Base-by-base conservation (phyloP, 2,888 invertebrate genomes). In the Ischnus inquisitorius region DNA sequence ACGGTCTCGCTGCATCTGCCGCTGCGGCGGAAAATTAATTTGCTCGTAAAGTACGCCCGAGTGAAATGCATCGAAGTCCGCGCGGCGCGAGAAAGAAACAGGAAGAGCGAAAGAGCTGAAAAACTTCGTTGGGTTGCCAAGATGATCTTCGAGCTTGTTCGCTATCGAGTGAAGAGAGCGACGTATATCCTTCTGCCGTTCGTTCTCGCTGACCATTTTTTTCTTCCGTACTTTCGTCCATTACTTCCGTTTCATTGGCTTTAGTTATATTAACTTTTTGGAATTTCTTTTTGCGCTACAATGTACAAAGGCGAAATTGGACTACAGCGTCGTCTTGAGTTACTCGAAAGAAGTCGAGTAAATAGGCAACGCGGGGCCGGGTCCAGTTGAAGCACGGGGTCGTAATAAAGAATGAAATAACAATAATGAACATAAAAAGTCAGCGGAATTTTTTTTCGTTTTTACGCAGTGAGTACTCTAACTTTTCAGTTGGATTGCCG, bases 11-110 rank as follows among this genome's bases (percentile, higher is more conserved):
- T 22, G 67, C 77, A n/a, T 67, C 12, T 19, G 46, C 41, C 34
- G 60, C 60, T 74, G 72, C 67, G 34, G 60, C 71, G 76, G 64
- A 54, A 72, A 82, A 82, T 82, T 82, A 78, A 82, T 67, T 78
- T 41, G 72, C 77, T 82, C 82, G 72, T 72, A 78, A 78, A 78
- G 72, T 54, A 62, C 67, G 48, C 46, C 51, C 78, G 14, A 79
- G 84, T 85, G 82, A 68, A 46, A 51, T 85, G 79, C 75, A 65
- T 28, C 79, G 71, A 78, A 78, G 69, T 75, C 60, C 22, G 48
- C 43, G 62, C 12, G 25, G 19, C 16, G 25, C 22, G 41, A 60
- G 46, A 64, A 28, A 12, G 51, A 39, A n/a, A n/a, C n/a, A n/a
- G n/a, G n/a, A n/a, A 2, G 51, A 51, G 69, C 64, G 41, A 71